phyloP scores from a whole-genome alignment of 1,140 invertebrate genomes.

The Nylanderia fulva region DNA sequence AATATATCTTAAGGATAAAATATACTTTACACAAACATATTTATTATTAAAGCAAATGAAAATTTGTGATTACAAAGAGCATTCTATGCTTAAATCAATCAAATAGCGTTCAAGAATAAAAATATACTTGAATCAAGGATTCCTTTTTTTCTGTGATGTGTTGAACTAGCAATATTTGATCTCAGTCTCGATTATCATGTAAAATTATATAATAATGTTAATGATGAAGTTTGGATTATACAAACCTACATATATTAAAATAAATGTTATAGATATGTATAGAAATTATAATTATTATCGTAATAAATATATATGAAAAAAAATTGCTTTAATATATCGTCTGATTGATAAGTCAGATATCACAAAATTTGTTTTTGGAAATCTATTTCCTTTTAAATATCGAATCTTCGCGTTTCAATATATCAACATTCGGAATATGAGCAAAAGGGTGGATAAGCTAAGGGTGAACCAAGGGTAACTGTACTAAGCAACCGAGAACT shows the following conservation, averaged over 20 bases:
- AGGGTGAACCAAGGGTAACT: neutral
- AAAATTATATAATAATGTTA: conserved; percentile 5
- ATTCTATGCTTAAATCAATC: too few species aligned
- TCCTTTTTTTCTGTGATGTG: too few species aligned
- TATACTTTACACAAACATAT: too few species aligned
- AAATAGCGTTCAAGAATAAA: too few species aligned
- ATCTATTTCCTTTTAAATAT: neutral
- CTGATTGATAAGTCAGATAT: neutral
- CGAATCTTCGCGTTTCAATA: neutral
- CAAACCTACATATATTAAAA: conserved; percentile 7
- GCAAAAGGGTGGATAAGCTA: too few species aligned
- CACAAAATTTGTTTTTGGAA: neutral
- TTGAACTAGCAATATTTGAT: neutral
- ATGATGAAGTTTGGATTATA: neutral
- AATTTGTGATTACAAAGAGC: too few species aligned
- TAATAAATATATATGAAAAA: conserved; percentile 8
- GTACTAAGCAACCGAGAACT: neutral
- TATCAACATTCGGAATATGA: neutral
- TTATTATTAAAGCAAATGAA: too few species aligned
- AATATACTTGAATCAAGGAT: too few species aligned
- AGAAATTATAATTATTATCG: neutral
- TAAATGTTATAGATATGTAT: neutral
- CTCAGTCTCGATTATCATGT: neutral
- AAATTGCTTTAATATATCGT: neutral
- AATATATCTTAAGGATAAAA: too few species aligned